Percentiles rank a stretch among this genome's conserved stretches.
phyloP scores from a whole-genome alignment of 2,113 vertebrate genomes.

The Saccopteryx bilineata region DNA sequence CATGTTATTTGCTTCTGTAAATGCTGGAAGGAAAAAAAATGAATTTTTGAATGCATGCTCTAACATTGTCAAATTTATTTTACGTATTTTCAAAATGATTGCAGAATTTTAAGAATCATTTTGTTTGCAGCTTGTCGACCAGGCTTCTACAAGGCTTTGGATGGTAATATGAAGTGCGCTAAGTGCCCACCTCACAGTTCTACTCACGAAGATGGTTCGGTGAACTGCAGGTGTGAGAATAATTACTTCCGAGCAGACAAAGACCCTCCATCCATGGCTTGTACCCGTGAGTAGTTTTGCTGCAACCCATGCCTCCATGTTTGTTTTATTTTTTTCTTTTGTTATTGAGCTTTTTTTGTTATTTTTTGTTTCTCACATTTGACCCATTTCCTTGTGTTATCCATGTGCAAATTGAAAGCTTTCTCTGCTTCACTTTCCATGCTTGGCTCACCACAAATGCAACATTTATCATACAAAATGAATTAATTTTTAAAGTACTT shows the following conservation, averaged over 20 bases:
- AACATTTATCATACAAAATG: constrained; percentile 69
- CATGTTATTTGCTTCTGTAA: constrained; percentile 61
- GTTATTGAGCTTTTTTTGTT: constrained; percentile 42
- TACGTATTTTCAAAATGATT: background rate
- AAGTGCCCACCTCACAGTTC: constrained; percentile 98
- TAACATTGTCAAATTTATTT: constrained; percentile 36
- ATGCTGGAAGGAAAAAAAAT: background rate
- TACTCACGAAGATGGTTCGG: constrained; percentile 93
- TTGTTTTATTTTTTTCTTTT: constrained; percentile 73
- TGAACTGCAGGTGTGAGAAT: constrained; percentile 97
- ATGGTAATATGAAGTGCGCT: constrained; percentile 94
- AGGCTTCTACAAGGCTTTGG: constrained; percentile 96
- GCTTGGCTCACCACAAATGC: constrained; percentile 80
- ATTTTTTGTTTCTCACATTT: constrained; percentile 49
- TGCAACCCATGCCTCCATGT: constrained; percentile 82
- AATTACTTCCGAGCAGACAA: constrained; percentile 97
- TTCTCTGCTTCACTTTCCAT: constrained; percentile 71
- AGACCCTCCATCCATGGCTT: constrained; percentile 98
- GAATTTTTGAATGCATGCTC: background rate
- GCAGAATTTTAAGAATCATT: background rate
- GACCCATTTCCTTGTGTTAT: constrained; percentile 60
- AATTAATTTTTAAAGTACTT: constrained; percentile 58
- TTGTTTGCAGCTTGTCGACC: constrained; percentile 93
- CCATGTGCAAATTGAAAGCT: constrained; percentile 71
- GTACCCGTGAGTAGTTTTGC: constrained; percentile 94